Percentiles rank a stretch among this genome's conserved stretches.
These are phyloP conservation scores for Campopleginae sp. DNA, from an alignment of 2,888 invertebrate genomes.

Conservation along the genomic window DNA sequence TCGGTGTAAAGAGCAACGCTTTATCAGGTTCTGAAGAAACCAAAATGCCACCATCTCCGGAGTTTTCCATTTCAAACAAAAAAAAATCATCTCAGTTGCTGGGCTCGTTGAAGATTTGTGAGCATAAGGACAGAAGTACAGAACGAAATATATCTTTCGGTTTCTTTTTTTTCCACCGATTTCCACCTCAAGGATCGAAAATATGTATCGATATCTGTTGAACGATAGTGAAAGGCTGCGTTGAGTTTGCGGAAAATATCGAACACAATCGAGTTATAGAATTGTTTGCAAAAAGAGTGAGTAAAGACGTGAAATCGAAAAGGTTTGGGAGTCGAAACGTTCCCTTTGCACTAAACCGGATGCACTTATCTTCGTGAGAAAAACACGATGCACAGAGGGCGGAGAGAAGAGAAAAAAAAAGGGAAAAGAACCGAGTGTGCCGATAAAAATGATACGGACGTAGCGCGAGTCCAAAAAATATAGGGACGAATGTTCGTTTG, in stretches of 20 bases:
- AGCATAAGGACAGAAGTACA: neutral
- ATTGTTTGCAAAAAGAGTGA: neutral
- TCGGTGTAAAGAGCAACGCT: too few species aligned
- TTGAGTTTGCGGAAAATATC: neutral
- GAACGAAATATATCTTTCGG: neutral
- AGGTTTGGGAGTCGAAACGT: constrained; percentile 18
- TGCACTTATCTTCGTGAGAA: constrained; percentile 76
- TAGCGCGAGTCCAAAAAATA: constrained; percentile 36
- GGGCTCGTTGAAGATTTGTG: too few species aligned
- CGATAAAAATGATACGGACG: constrained; percentile 67
- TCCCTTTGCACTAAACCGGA: constrained; percentile 76
- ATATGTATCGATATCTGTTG: neutral
- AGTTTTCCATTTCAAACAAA: too few species aligned
- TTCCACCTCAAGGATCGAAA: neutral
- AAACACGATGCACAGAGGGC: constrained; percentile 14
- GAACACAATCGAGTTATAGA: constrained; percentile 1
- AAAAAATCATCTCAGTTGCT: too few species aligned
- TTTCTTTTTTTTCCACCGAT: neutral
- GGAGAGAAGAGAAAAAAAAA: constrained; percentile 9
- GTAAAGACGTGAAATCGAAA: neutral
- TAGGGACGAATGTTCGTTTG: constrained; percentile 31
- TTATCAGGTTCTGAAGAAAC: too few species aligned
- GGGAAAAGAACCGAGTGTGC: constrained; percentile 60
- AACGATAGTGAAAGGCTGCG: neutral
- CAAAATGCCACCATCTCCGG: too few species aligned